These are phyloP conservation scores for Falco concolor DNA, from an alignment of 2,797 vertebrate genomes.

Conservation along the genomic window DNA sequence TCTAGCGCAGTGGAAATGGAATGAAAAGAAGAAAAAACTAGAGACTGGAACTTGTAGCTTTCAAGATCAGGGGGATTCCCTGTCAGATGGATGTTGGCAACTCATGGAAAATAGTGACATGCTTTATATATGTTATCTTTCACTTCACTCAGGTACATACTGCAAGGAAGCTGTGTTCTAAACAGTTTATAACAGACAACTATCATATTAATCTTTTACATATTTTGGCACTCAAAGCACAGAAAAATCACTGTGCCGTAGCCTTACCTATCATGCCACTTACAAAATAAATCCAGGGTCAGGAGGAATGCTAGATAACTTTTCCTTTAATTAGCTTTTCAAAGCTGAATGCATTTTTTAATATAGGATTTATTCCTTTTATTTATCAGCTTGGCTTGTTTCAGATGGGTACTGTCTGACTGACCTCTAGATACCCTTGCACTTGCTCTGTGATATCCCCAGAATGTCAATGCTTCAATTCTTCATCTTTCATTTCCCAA, in stretches of 20 bases:
- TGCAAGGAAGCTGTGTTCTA: background rate
- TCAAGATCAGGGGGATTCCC: background rate
- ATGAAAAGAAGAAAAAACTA: background rate
- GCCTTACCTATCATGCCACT: background rate
- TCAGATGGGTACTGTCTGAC: background rate
- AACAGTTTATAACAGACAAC: background rate
- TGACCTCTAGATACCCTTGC: conserved; percentile 57
- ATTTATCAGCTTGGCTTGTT: background rate
- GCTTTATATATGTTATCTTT: background rate
- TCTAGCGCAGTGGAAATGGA: background rate
- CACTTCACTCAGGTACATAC: background rate
- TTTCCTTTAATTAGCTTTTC: background rate
- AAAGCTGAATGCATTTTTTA: background rate
- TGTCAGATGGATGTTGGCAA: background rate
- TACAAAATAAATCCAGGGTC: background rate
- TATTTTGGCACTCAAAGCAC: background rate
- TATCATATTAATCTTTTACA: background rate
- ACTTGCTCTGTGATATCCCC: conserved; percentile 15
- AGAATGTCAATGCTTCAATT: conserved; percentile 23
- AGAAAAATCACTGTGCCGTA: background rate
- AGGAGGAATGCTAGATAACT: background rate
- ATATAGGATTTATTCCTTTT: background rate
- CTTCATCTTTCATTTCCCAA: conserved; percentile 12
- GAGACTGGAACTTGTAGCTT: background rate
- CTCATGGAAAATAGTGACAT: background rate